Conservation (phyloP, 2,888 invertebrate genomes). For the Pardosa pseudoannulata region DNA sequence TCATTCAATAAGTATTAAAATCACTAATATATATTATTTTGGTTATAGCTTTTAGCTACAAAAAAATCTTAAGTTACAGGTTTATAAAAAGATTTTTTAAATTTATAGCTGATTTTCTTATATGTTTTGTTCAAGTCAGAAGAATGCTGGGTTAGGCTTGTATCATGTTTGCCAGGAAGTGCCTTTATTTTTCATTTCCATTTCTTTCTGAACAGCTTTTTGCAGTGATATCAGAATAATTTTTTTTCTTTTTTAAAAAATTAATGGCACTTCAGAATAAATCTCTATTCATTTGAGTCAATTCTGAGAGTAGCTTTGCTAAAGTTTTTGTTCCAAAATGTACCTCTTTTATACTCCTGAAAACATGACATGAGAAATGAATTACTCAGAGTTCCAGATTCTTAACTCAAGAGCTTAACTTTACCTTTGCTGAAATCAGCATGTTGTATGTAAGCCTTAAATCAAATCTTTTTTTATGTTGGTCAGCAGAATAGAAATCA, state of each 20-base stretch:
- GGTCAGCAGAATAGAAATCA: background rate
- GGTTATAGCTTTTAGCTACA: no score
- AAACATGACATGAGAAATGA: conserved; percentile 13
- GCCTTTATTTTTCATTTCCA: conserved; percentile 47
- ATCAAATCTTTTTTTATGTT: conserved; percentile 40
- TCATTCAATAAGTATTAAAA: no score
- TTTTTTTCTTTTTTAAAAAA: conserved; percentile 6
- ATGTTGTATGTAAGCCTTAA: conserved; percentile 67
- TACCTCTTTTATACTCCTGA: conserved; percentile 6
- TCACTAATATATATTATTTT: no score
- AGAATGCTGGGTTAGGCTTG: conserved; percentile 5
- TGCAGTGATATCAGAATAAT: background rate
- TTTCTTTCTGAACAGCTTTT: background rate
- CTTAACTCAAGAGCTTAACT: conserved; percentile 61
- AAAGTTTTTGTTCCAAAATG: background rate
- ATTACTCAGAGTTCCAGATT: conserved; percentile 45
- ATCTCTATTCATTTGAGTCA: background rate
- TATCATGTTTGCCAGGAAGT: conserved; percentile 58
- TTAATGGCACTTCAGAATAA: conserved; percentile 19
- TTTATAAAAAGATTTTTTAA: no score
- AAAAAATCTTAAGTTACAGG: no score
- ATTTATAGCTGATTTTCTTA: no score
- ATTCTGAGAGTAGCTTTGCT: conserved; percentile 26
- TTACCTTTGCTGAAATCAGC: conserved; percentile 42
- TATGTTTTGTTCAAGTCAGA: background rate